A percentile compares a stretch with the other conserved stretches of the same genome.
phyloP scores from a whole-genome alignment of 2,888 invertebrate species.

The Mimas tiliae region DNA sequence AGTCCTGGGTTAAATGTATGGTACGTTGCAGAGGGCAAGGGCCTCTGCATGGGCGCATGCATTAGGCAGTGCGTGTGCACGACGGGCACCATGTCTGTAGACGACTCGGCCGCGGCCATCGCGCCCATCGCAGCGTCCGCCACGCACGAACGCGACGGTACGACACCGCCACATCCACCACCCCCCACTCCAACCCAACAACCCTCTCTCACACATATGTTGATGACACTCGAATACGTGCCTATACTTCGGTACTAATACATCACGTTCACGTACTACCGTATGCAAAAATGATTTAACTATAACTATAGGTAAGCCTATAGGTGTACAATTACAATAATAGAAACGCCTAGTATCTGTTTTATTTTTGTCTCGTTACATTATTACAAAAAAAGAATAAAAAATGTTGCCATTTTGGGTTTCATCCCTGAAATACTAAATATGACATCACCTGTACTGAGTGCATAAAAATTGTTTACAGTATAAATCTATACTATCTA shows the following conservation, averaged over 20 bases:
- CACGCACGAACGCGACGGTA: conserved; percentile 58
- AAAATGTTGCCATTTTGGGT: no score
- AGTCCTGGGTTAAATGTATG: conserved; percentile 17
- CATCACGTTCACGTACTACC: no score
- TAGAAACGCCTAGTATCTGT: no score
- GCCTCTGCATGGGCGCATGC: conserved; percentile 80
- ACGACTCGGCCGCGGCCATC: conserved; percentile 68
- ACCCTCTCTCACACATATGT: no score
- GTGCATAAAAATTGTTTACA: background rate
- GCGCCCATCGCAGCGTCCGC: conserved; percentile 55
- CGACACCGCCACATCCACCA: conserved; percentile 40
- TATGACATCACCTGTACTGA: background rate
- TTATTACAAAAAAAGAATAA: no score
- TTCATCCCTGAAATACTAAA: background rate
- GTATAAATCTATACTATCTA: no score
- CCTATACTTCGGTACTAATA: background rate
- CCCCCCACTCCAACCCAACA: conserved; percentile 27
- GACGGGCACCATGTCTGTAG: conserved; percentile 67
- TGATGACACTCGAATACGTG: conserved; percentile 13
- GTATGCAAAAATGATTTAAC: no score
- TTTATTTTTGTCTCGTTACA: no score
- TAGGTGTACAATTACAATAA: no score
- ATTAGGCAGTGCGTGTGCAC: conserved; percentile 80
- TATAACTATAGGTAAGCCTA: no score
- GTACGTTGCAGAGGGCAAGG: conserved; percentile 70